Evolutionary conservation across 64 coral and sea anemone genomes (phyloP).

Genomic region (Hydrozoanthus tunicans): DNA sequence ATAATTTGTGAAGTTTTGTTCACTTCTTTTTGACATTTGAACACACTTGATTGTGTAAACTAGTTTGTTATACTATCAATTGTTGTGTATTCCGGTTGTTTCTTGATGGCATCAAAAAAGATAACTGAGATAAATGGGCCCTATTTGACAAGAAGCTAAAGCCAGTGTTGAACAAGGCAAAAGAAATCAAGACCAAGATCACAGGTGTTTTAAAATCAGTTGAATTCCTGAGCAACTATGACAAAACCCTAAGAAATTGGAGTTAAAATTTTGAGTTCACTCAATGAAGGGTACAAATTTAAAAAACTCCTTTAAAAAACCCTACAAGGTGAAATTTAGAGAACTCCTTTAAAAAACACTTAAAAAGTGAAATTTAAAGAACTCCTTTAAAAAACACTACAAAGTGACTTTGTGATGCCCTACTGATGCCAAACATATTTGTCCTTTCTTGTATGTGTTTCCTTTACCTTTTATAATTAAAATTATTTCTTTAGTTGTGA

Average conservation of each 20-base stretch:
- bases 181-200: slow-evolving; percentile 48
- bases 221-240: slow-evolving; percentile 38
- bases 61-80: slow-evolving; percentile 15
- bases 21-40: background rate
- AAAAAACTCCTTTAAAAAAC: too few relatives aligned
- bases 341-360: too few relatives aligned
- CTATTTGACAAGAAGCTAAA: slow-evolving; percentile 17
- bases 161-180: slow-evolving; percentile 27
- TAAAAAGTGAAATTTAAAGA: too few relatives aligned
- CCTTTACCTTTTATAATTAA: too few relatives aligned
- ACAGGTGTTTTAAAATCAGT: slow-evolving; percentile 30
- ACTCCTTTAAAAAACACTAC: too few relatives aligned
- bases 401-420: too few relatives aligned
- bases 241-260: slow-evolving; percentile 5
- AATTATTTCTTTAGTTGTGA: too few relatives aligned
- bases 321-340: too few relatives aligned
- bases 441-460: too few relatives aligned
- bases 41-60: background rate
- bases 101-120: slow-evolving; percentile 41
- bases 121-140: background rate
- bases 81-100: slow-evolving; percentile 33
- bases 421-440: too few relatives aligned
- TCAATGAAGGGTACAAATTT: too few relatives aligned
- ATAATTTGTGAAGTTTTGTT: slow-evolving; percentile 28
- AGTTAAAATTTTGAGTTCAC: too few relatives aligned